Percentiles rank a stretch among this genome's conserved stretches.
Evolutionary conservation across 2,113 vertebrate species (phyloP).

Genomic region (Falcunculus frontatus): DNA sequence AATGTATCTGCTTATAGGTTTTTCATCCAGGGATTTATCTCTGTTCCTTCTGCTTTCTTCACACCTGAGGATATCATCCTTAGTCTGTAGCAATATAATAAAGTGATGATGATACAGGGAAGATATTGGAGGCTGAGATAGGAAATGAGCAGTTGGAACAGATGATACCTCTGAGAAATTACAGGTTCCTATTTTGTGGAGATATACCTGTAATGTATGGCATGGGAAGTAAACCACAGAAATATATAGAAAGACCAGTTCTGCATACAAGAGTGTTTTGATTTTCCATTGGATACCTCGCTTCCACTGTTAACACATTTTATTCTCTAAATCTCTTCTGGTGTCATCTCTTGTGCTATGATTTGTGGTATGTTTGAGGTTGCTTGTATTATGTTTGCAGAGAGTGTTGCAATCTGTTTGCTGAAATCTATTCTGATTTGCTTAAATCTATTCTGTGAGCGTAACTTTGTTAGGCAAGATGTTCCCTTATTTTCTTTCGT

Average conservation of each 20-base stretch:
- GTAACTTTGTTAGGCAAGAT: background rate
- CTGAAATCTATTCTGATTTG: conserved; percentile 19
- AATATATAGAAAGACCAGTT: background rate
- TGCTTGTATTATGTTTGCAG: conserved; percentile 41
- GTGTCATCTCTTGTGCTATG: background rate
- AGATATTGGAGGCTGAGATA: background rate
- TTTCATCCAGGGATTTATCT: background rate
- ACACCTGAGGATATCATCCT: background rate
- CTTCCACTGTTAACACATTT: background rate
- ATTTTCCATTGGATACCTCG: background rate
- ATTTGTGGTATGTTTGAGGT: conserved; percentile 1
- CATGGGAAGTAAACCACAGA: background rate
- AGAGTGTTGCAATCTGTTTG: background rate
- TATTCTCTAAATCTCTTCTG: conserved; percentile 5
- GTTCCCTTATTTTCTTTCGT: conserved; percentile 13
- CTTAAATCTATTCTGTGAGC: conserved; percentile 18
- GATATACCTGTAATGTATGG: background rate
- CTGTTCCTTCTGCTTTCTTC: background rate
- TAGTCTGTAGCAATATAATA: background rate
- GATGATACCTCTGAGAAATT: background rate
- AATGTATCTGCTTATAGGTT: background rate
- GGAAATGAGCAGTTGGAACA: background rate
- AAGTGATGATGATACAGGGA: background rate
- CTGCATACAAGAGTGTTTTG: background rate
- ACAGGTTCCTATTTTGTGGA: background rate